These are phyloP conservation scores for Delichon dasypus DNA, from an alignment of 2,797 vertebrate species.

Conservation along the genomic window DNA sequence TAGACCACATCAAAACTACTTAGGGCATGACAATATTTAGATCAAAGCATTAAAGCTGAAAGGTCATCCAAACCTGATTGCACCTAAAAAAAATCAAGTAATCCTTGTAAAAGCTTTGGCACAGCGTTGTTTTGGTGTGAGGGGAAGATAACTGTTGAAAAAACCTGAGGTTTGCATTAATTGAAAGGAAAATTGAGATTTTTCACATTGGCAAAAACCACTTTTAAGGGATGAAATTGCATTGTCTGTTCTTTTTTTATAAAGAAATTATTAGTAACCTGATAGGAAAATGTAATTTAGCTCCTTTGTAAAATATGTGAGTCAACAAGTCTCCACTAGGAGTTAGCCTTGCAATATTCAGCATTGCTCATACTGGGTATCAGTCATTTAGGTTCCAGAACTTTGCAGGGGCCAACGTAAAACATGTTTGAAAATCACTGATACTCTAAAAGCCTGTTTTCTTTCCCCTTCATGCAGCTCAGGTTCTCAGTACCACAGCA, in stretches of 20 bases:
- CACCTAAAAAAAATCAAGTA: neutral
- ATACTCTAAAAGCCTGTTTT: neutral
- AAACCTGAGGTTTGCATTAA: neutral
- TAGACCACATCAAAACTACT: neutral
- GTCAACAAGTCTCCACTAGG: neutral
- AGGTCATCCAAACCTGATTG: neutral
- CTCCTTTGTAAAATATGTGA: neutral
- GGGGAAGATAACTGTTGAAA: neutral
- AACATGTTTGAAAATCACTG: neutral
- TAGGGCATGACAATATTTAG: neutral
- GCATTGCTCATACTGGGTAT: neutral
- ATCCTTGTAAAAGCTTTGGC: neutral
- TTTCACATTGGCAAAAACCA: neutral
- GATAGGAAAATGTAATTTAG: neutral
- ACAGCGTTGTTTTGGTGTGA: neutral
- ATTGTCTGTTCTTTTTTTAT: neutral
- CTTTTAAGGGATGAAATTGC: neutral
- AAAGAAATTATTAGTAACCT: neutral
- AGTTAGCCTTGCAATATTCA: neutral
- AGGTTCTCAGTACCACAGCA: neutral
- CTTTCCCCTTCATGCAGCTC: neutral
- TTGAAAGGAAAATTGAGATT: neutral
- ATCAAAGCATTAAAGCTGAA: conserved; percentile 38
- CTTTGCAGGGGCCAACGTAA: accelerated
- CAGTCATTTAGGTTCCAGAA: neutral